A percentile compares a stretch with the other conserved stretches of the same genome.
Conservation (phyloP, 2,113 vertebrate genomes). For the Candoia aspera region DNA sequence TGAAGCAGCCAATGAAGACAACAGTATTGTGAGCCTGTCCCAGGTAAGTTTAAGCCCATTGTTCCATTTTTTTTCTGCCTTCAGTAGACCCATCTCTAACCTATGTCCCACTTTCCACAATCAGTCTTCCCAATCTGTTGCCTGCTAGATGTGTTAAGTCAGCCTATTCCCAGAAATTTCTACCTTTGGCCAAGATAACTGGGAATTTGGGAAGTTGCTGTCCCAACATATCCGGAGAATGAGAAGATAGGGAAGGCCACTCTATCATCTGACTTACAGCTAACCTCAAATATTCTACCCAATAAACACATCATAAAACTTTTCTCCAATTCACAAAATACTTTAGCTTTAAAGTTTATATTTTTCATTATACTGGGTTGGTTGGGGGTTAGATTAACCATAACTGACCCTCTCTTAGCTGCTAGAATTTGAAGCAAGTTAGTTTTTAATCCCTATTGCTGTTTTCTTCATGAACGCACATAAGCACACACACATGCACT, state of each 20-base stretch:
- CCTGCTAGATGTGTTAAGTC: background rate
- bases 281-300: background rate
- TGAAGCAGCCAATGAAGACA: constrained; percentile 77
- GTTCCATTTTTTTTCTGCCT: background rate
- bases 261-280: background rate
- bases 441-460: background rate
- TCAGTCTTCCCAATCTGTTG: background rate
- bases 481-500: background rate
- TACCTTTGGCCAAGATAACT: background rate
- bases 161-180: background rate
- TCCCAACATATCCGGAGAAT: background rate
- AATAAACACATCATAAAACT: background rate
- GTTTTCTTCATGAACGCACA: background rate
- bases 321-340: background rate
- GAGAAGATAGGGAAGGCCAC: background rate
- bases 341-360: background rate
- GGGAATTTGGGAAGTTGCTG: background rate
- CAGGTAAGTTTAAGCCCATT: constrained; percentile 57
- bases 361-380: background rate
- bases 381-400: background rate
- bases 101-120: background rate
- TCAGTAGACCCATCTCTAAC: background rate
- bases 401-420: background rate
- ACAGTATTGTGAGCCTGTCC: constrained; percentile 77
- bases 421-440: background rate